Percentiles rank a stretch among this genome's conserved stretches.
Evolutionary conservation across 2,797 vertebrate species (phyloP).

Genomic region (Hippopotamyrus pictus): DNA sequence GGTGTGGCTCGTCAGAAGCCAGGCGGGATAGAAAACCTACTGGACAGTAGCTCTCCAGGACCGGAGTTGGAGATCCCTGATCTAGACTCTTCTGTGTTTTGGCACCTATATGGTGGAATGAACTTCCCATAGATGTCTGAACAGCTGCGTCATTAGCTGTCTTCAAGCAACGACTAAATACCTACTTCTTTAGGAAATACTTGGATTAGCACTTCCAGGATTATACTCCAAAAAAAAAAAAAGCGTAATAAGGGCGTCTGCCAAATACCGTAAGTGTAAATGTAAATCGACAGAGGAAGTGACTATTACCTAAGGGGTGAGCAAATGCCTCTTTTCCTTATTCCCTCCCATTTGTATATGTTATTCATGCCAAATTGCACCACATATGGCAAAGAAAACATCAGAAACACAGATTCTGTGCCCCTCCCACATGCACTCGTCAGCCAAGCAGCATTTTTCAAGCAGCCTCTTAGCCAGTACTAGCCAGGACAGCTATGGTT

Average conservation of each 20-base stretch:
- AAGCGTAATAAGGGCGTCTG: background rate
- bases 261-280: background rate
- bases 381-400: background rate
- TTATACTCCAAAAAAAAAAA: background rate
- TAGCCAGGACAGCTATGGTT: background rate
- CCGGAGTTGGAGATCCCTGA: background rate
- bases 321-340: background rate
- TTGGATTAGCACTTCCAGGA: background rate
- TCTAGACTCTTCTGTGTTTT: background rate
- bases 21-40: no score
- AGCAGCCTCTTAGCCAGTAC: background rate
- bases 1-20: no score
- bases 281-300: background rate
- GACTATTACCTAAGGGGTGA: background rate
- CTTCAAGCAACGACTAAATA: background rate
- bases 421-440: background rate
- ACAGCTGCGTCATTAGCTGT: background rate
- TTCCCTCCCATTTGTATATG: background rate
- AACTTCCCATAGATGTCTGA: background rate
- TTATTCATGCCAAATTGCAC: background rate
- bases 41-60: no score
- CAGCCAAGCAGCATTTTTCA: background rate
- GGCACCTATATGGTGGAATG: background rate
- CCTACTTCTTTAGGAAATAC: background rate
- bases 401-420: background rate